Conservation (phyloP, 2,888 invertebrate genomes). For the Timema cristinae region DNA sequence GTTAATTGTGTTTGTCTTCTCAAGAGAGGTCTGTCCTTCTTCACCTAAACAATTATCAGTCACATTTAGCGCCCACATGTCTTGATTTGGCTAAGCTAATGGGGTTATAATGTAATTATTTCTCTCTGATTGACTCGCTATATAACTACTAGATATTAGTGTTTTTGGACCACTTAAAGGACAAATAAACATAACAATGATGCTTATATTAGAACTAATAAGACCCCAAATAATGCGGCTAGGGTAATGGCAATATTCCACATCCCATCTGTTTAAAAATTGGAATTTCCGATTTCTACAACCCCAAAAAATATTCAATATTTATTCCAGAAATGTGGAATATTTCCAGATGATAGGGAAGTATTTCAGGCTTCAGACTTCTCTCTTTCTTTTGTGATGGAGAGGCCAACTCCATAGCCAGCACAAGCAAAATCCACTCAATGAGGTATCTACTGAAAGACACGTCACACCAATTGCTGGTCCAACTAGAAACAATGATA, state of each 20-base stretch:
- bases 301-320: conserved; percentile 1
- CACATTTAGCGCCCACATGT: background rate
- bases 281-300: background rate
- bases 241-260: background rate
- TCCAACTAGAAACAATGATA: no score
- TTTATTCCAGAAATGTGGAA: background rate
- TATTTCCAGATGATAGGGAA: background rate
- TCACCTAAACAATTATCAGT: background rate
- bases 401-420: background rate
- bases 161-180: background rate
- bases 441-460: background rate
- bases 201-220: background rate
- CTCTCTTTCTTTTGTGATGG: background rate
- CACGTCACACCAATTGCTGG: no score
- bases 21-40: conserved; percentile 3
- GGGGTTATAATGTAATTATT: conserved; percentile 4
- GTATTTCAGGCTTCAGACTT: no score
- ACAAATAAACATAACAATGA: conserved; percentile 9
- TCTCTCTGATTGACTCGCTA: background rate
- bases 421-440: no score
- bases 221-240: background rate
- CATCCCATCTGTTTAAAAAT: background rate
- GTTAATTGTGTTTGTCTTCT: conserved; percentile 8
- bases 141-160: background rate
- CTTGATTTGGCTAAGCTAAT: background rate